Conservation (phyloP, 2,797 vertebrate species). For the Mormyrus hasselquistii region DNA sequence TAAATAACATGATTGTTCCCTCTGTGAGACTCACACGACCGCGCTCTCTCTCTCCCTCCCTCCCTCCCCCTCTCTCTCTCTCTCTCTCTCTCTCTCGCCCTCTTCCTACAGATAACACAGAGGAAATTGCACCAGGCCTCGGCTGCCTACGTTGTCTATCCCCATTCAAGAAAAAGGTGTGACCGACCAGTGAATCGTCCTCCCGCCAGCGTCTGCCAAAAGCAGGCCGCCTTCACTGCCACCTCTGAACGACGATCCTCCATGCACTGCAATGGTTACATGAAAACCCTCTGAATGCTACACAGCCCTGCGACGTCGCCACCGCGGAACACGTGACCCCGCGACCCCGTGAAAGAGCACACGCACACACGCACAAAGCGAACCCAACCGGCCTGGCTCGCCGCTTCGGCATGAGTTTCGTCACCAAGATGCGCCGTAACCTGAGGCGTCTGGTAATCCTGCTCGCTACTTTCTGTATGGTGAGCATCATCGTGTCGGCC, state of each 20-base stretch:
- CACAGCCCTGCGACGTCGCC: constrained; percentile 38
- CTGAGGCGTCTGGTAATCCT: constrained; percentile 82
- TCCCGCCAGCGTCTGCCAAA: neutral
- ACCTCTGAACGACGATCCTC: constrained; percentile 28
- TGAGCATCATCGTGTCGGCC: constrained; percentile 83
- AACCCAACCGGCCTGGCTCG: constrained; percentile 34
- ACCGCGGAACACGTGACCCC: constrained; percentile 41
- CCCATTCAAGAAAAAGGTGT: neutral
- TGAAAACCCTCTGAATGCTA: constrained; percentile 57
- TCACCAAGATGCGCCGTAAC: constrained; percentile 70
- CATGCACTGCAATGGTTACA: constrained; percentile 94
- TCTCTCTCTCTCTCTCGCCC: neutral
- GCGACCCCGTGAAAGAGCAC: constrained; percentile 2
- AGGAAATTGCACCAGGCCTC: neutral
- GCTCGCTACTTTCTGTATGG: constrained; percentile 83
- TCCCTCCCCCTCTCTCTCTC: constrained; percentile 21
- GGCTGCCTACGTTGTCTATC: neutral
- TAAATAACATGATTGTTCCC: constrained; percentile 21
- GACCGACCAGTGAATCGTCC: neutral
- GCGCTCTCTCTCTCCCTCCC: constrained; percentile 36
- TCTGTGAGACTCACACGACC: constrained; percentile 32
- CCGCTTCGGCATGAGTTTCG: constrained; percentile 75
- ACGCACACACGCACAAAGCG: neutral
- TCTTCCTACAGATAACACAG: constrained; percentile 47
- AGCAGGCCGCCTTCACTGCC: constrained; percentile 24